Percentiles rank a stretch among this genome's conserved stretches.
Conservation (phyloP, 2,888 invertebrate species). For the Papilio protenor region DNA sequence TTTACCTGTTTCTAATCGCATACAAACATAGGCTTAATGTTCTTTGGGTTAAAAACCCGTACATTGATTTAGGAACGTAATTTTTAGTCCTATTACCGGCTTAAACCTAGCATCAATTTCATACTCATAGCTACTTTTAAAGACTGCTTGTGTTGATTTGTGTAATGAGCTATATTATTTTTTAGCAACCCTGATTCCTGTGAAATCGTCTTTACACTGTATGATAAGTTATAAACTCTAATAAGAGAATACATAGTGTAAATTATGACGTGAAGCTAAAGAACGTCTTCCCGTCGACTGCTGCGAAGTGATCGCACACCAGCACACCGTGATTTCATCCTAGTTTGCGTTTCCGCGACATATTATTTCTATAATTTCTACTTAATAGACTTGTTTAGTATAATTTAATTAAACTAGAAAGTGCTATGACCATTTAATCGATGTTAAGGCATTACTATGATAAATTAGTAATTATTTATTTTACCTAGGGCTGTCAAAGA, state of each 20-base stretch:
- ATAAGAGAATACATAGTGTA: conserved; percentile 37
- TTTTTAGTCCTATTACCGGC: too few relatives aligned
- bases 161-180: neutral
- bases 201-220: conserved; percentile 25
- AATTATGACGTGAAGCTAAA: conserved; percentile 34
- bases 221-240: conserved; percentile 38
- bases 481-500: neutral
- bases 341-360: conserved; percentile 20
- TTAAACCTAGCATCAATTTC: too few relatives aligned
- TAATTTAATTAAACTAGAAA: conserved; percentile 2
- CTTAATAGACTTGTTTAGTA: neutral
- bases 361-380: neutral
- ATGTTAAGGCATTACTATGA: neutral
- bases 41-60: too few relatives aligned
- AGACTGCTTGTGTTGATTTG: too few relatives aligned
- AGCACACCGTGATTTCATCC: neutral
- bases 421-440: neutral
- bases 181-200: conserved; percentile 32
- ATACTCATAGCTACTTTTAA: too few relatives aligned
- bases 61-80: too few relatives aligned
- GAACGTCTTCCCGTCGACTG: conserved; percentile 30
- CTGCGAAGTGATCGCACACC: conserved; percentile 18
- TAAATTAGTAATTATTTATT: too few relatives aligned
- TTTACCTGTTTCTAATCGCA: too few relatives aligned
- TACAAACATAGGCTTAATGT: too few relatives aligned